Evolutionary conservation across 2,797 vertebrate species (phyloP), one percentile per base, ranked within the genome.

Genomic region (Syncerus caffer): DNA sequence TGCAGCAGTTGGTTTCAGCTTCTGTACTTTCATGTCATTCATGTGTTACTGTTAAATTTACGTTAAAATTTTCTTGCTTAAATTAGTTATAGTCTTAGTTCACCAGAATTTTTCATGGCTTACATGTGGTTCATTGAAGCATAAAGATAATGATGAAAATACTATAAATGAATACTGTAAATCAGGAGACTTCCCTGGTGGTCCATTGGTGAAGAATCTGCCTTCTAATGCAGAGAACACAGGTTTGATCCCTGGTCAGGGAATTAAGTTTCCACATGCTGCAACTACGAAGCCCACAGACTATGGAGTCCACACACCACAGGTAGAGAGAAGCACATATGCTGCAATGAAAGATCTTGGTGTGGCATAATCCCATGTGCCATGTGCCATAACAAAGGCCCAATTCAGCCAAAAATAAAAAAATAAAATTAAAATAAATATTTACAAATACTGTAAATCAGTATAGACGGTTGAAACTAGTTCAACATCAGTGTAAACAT

Each of bases 11-110:
- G 51, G 84, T 85, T 85, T 93, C 90, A 60, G 29, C 15, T 57
- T 84, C 85, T 93, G 31, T 62, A 76, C 29, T 90, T 93, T 71
- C 17, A 51, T 86, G 42, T 84, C 31, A 76, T 84, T 95, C 58
- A 53, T 17, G 34, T 84, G 21, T 93, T 89, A 67, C 45, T 92
- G 17, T 89, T 95, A 85, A 92, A 86, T 82, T 96, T 90, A 21
- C 1, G 27, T 96, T 96, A 42, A 51, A 88, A 93, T 80, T 90
- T 92, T 51, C 29, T 89, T 96, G 27, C 38, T 95, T 92, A 76
- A 91, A 85, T 93, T 90, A 91, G 55, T 95, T 96, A 88, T 57
- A 67, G 79, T 89, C 17, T 89, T 92, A 84, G 64, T 79, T 96
- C 27, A 64, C 12, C 50, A 60, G 27, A 90, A 84, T 85, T 93